Conservation (phyloP, 2,113 vertebrate species). For the Stigmatopora argus region DNA sequence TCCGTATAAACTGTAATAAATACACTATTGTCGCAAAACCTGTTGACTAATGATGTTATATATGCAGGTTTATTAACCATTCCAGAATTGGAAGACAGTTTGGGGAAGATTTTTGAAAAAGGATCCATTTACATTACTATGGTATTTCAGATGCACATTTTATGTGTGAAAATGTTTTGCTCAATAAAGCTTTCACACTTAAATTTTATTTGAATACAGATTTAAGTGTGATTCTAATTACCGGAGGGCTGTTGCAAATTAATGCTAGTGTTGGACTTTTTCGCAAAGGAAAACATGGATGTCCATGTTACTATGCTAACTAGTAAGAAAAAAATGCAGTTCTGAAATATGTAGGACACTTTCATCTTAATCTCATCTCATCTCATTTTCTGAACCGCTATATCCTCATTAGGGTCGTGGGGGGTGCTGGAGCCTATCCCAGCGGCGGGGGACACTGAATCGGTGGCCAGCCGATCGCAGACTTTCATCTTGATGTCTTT, state of each 20-base stretch:
- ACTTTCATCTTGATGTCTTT: too few relatives aligned
- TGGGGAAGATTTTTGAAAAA: neutral
- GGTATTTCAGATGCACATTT: neutral
- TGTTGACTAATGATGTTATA: slow-evolving; percentile 1
- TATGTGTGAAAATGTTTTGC: neutral
- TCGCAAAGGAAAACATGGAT: neutral
- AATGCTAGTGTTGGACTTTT: neutral
- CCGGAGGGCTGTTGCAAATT: neutral
- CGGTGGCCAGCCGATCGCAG: too few relatives aligned
- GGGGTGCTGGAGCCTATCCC: too few relatives aligned
- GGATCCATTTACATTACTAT: neutral
- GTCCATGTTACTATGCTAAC: neutral
- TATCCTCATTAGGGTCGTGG: too few relatives aligned
- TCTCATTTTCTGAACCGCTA: too few relatives aligned
- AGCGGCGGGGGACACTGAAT: too few relatives aligned
- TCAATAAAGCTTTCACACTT: neutral
- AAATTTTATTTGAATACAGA: neutral
- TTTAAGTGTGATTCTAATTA: neutral
- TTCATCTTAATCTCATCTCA: too few relatives aligned
- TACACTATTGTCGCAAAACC: neutral
- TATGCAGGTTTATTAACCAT: neutral
- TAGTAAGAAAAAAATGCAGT: neutral
- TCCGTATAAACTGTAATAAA: neutral
- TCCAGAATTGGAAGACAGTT: neutral
- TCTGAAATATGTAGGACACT: too few relatives aligned